Conservation (phyloP, 1,140 invertebrate genomes). For the Coenobita brevimanus region DNA sequence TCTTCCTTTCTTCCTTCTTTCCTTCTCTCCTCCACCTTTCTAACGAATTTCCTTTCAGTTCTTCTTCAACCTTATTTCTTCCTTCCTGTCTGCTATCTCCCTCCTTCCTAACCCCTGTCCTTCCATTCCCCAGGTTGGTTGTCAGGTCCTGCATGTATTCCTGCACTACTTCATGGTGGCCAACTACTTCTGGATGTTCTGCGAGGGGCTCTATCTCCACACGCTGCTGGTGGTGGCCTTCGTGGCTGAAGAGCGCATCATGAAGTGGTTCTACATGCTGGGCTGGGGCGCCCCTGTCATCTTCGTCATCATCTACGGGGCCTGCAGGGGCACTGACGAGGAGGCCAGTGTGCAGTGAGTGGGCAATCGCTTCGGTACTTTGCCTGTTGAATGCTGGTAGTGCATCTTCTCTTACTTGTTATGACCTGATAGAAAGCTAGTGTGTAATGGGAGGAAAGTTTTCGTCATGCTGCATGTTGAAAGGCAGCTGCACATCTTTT, state of each 20-base stretch:
- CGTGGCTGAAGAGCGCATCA: conserved; percentile 87
- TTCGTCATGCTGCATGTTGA: too few species aligned
- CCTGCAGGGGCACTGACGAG: conserved; percentile 76
- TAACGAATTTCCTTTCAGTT: not conserved
- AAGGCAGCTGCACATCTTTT: too few species aligned
- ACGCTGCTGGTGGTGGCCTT: conserved; percentile 93
- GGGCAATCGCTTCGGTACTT: too few species aligned
- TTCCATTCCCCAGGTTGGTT: conserved; percentile 79
- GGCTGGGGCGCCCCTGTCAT: conserved; percentile 89
- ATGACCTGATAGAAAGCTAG: too few species aligned
- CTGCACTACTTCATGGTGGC: conserved; percentile 92
- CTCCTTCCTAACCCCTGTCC: not conserved
- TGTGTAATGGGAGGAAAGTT: too few species aligned
- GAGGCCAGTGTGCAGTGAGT: conserved; percentile 80
- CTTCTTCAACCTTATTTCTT: not conserved
- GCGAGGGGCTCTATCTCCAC: conserved; percentile 92
- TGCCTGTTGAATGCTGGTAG: too few species aligned
- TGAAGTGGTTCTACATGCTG: conserved; percentile 86
- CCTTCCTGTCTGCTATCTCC: not conserved
- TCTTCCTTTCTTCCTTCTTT: not conserved
- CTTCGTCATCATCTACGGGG: conserved; percentile 81
- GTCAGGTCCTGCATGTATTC: conserved; percentile 86
- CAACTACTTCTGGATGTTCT: conserved; percentile 97
- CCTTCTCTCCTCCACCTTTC: not conserved
- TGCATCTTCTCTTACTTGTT: too few species aligned